These are phyloP conservation scores for Chromobotia macracanthus DNA, from an alignment of 2,797 vertebrate species.

Conservation along the genomic window DNA sequence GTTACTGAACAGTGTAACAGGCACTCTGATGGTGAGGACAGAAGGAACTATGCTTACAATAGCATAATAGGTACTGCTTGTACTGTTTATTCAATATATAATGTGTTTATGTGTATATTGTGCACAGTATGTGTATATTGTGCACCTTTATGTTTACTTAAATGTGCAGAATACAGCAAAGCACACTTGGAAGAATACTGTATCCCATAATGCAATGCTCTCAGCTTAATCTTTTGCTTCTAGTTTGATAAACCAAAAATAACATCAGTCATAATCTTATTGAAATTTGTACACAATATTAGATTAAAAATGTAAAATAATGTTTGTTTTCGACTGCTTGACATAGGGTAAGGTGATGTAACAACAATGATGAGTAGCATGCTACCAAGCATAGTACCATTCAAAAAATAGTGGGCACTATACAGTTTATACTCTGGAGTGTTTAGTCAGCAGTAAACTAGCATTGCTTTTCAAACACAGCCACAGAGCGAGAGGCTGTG, in stretches of 20 bases:
- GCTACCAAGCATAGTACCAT: too few species aligned
- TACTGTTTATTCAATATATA: not conserved
- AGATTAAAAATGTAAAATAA: not conserved
- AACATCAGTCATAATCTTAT: not conserved
- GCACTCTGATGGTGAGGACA: not conserved
- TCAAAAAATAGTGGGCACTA: too few species aligned
- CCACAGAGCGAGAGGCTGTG: slow-evolving; percentile 43
- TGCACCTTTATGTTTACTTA: not conserved
- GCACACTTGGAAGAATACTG: not conserved
- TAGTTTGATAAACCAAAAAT: not conserved
- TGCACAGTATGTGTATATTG: not conserved
- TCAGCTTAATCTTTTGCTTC: not conserved
- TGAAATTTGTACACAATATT: not conserved
- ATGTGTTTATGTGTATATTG: not conserved
- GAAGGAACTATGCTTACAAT: not conserved
- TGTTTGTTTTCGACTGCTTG: not conserved
- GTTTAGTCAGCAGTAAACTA: not conserved
- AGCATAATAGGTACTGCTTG: not conserved
- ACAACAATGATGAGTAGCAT: not conserved
- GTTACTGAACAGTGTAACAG: not conserved
- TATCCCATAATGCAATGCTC: not conserved
- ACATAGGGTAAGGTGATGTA: not conserved
- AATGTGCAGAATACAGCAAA: not conserved
- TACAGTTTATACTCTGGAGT: not conserved
- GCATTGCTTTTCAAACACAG: not conserved